Percentiles rank a stretch among this genome's conserved stretches.
These are phyloP conservation scores for Matsumurasca onukii DNA, from an alignment of 1,140 invertebrate genomes.

Conservation along the genomic window DNA sequence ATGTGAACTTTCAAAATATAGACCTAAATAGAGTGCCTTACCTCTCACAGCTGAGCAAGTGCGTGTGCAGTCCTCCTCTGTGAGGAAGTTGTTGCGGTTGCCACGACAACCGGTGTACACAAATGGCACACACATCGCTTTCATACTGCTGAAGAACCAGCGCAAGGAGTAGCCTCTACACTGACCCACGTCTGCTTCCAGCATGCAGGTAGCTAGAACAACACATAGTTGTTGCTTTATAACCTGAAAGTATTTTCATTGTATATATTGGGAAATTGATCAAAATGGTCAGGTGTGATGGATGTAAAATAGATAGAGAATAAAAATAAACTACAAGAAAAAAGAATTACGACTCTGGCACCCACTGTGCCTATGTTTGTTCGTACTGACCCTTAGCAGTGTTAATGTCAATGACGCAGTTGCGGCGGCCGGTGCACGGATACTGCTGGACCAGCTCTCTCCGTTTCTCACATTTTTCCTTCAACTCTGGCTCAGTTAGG, in stretches of 20 bases:
- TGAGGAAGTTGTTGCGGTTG: slow-evolving; percentile 72
- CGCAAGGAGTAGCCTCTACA: slow-evolving; percentile 76
- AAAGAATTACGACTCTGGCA: no score
- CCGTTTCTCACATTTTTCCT: slow-evolving; percentile 40
- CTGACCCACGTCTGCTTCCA: slow-evolving; percentile 62
- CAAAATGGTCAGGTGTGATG: no score
- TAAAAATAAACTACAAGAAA: no score
- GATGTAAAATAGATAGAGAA: no score
- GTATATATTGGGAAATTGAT: no score
- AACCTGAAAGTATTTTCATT: slow-evolving; percentile 24
- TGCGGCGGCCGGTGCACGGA: slow-evolving; percentile 60
- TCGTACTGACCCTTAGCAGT: slow-evolving; percentile 57
- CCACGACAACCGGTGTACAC: slow-evolving; percentile 73
- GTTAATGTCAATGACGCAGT: slow-evolving; percentile 69
- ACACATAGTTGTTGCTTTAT: slow-evolving; percentile 15
- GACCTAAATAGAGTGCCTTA: slow-evolving; percentile 38
- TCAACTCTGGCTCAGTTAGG: slow-evolving; percentile 48
- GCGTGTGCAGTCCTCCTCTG: slow-evolving; percentile 55
- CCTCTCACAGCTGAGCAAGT: slow-evolving; percentile 52
- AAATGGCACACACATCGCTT: slow-evolving; percentile 55
- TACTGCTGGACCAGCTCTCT: slow-evolving; percentile 41
- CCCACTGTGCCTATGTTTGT: no score
- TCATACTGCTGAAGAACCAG: slow-evolving; percentile 57
- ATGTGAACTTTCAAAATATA: no score
- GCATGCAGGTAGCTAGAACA: slow-evolving; percentile 71